These are phyloP conservation scores for Saiga tatarica DNA, from an alignment of 2,113 vertebrate species.

Conservation along the genomic window DNA sequence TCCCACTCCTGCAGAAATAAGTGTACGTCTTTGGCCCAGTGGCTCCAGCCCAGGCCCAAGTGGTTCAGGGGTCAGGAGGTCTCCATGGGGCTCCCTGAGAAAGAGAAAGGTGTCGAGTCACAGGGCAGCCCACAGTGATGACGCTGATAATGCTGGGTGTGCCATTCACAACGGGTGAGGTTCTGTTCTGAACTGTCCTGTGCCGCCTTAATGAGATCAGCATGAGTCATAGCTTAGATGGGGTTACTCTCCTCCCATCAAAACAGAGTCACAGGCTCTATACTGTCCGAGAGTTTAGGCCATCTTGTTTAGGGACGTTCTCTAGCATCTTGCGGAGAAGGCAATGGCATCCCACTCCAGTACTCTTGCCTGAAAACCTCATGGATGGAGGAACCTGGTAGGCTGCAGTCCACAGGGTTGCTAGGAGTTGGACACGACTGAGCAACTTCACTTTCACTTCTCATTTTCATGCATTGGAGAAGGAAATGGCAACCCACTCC, in stretches of 20 bases:
- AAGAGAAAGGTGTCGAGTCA: not conserved
- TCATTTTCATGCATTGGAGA: too few relatives aligned
- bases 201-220: not conserved
- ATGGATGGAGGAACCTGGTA: too few relatives aligned
- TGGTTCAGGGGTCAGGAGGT: not conserved
- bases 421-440: too few relatives aligned
- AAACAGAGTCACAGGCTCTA: not conserved
- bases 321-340: not conserved
- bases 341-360: too few relatives aligned
- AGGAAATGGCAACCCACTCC: too few relatives aligned
- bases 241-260: not conserved
- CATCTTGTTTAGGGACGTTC: not conserved
- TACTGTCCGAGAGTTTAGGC: not conserved
- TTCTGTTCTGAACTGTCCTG: not conserved
- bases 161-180: not conserved
- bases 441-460: too few relatives aligned
- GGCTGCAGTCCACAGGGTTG: too few relatives aligned
- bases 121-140: too few relatives aligned
- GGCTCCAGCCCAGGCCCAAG: not conserved
- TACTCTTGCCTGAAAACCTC: too few relatives aligned
- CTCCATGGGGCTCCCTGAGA: not conserved
- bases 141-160: not conserved
- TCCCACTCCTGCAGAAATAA: not conserved
- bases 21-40: not conserved
- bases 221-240: not conserved